phyloP scores from a whole-genome alignment of 2,113 vertebrate genomes.

The Periophthalmodon schlosseri region DNA sequence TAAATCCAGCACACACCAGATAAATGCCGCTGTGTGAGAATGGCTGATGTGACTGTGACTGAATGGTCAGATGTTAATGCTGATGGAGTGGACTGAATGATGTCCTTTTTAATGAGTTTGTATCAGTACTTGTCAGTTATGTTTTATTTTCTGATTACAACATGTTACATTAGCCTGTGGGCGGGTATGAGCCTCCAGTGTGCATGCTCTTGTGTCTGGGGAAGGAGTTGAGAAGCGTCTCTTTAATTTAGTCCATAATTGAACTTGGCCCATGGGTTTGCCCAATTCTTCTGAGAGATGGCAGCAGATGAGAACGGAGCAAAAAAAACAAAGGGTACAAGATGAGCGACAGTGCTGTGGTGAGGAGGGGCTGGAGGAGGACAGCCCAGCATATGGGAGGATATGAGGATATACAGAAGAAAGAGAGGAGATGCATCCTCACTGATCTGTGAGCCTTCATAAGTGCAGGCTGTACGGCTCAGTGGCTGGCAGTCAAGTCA shows the following conservation, averaged over 20 bases:
- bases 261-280: constrained; percentile 67
- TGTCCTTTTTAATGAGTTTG: constrained; percentile 25
- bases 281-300: constrained; percentile 51
- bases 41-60: not conserved
- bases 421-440: constrained; percentile 49
- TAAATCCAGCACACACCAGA: no score
- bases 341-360: constrained; percentile 23
- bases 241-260: constrained; percentile 69
- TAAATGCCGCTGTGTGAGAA: not conserved
- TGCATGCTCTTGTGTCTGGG: constrained; percentile 46
- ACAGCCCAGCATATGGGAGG: constrained; percentile 29
- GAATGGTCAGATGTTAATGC: not conserved
- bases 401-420: constrained; percentile 28
- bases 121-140: constrained; percentile 14
- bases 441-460: constrained; percentile 66
- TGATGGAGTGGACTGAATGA: constrained; percentile 2
- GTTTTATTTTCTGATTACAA: constrained; percentile 12
- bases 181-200: constrained; percentile 19
- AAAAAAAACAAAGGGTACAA: constrained; percentile 34
- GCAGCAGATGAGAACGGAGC: constrained; percentile 51
- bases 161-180: constrained; percentile 9
- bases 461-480: constrained; percentile 53
- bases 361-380: constrained; percentile 15
- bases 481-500: constrained; percentile 78
- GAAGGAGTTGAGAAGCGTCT: constrained; percentile 55